phyloP scores from a whole-genome alignment of 2,113 vertebrate genomes.

The Carlito syrichta region DNA sequence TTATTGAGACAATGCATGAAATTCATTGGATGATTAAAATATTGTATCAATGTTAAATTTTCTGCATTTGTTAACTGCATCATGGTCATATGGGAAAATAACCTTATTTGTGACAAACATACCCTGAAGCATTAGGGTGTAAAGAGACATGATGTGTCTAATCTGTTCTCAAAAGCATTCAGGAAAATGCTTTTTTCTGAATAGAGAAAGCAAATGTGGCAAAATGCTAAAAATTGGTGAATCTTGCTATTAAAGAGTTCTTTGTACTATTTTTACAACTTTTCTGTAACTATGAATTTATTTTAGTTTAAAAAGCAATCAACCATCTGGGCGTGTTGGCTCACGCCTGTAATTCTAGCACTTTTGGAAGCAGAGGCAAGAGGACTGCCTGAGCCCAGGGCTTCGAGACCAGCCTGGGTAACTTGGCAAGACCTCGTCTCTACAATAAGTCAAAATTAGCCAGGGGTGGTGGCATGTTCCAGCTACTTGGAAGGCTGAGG shows the following conservation, averaged over 20 bases:
- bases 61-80: not conserved
- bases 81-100: not conserved
- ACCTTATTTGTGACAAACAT: not conserved
- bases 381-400: no score
- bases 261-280: not conserved
- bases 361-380: no score
- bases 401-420: no score
- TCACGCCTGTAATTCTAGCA: no score
- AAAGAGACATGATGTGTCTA: not conserved
- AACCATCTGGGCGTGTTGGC: no score
- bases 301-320: not conserved
- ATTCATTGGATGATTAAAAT: not conserved
- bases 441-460: no score
- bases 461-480: no score
- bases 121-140: not conserved
- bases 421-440: no score
- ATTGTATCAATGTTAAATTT: not conserved
- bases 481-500: no score
- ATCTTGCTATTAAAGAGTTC: not conserved
- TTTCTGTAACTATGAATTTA: not conserved
- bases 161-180: not conserved
- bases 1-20: not conserved
- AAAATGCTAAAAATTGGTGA: not conserved
- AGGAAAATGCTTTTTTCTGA: no score
- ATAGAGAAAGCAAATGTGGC: not conserved